A percentile compares a stretch with the other conserved stretches of the same genome.
These are phyloP conservation scores for Hypotaenidia philippensis DNA, from an alignment of 2,797 vertebrate species.

Conservation along the genomic window DNA sequence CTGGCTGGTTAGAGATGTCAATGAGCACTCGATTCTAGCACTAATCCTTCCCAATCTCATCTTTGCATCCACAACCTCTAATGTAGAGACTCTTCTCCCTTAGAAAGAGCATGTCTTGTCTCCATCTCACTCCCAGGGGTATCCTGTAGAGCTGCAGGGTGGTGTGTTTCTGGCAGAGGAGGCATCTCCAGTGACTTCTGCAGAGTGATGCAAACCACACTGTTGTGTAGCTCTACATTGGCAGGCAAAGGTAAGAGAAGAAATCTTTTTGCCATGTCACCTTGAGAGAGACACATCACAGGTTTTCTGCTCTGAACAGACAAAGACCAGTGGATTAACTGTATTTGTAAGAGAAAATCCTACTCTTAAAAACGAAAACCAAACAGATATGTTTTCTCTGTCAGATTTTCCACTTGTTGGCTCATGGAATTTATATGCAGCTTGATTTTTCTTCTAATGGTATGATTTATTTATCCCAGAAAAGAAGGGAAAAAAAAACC, in stretches of 20 bases:
- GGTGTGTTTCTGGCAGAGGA: background rate
- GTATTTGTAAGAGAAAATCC: background rate
- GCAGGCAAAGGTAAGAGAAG: background rate
- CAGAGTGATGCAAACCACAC: background rate
- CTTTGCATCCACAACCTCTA: background rate
- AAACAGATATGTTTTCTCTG: background rate
- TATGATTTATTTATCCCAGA: slow-evolving; percentile 7
- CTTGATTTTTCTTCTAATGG: slow-evolving; percentile 9
- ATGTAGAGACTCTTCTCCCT: background rate
- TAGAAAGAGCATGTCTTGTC: accelerated
- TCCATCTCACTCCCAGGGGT: background rate
- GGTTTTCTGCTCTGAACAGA: background rate
- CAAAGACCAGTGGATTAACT: background rate
- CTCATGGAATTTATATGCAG: background rate
- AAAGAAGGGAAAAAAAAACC: background rate
- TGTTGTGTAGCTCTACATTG: background rate
- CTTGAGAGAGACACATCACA: background rate
- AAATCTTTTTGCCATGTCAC: background rate
- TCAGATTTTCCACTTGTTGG: slow-evolving; percentile 27
- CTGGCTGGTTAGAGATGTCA: background rate
- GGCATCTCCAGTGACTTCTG: background rate
- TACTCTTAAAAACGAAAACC: background rate
- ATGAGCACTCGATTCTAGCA: background rate
- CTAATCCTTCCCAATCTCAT: background rate
- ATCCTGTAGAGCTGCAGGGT: background rate